Conservation (phyloP, 1,140 invertebrate species). For the Orchestia grillus region DNA sequence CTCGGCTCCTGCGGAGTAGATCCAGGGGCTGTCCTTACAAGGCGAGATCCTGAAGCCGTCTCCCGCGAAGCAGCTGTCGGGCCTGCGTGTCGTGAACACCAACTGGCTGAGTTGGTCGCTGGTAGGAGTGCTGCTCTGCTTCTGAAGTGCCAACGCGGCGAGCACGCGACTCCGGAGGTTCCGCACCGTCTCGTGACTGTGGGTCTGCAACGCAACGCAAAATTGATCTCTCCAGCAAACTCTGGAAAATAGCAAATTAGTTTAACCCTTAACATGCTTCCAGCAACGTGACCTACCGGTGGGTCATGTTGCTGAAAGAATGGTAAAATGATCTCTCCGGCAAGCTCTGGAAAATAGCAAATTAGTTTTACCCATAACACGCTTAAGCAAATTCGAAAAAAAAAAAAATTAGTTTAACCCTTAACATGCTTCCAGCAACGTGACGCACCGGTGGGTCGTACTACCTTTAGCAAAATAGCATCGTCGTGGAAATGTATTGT, state of each 20-base stretch:
- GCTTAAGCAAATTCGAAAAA: too few species aligned
- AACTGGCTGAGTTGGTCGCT: neutral
- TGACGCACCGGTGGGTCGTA: too few species aligned
- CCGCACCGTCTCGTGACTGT: constrained; percentile 3
- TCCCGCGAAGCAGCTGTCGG: neutral
- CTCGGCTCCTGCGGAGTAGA: neutral
- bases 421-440: too few species aligned
- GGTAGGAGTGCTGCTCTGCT: neutral
- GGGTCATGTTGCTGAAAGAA: too few species aligned
- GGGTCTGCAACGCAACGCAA: neutral
- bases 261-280: too few species aligned
- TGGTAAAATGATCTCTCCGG: neutral
- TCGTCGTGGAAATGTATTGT: too few species aligned
- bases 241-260: neutral
- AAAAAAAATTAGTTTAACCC: too few species aligned
- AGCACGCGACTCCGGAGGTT: neutral
- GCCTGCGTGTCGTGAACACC: neutral
- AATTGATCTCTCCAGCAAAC: neutral
- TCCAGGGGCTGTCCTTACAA: constrained; percentile 25
- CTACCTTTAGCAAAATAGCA: too few species aligned
- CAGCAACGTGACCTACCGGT: too few species aligned
- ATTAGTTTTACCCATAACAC: too few species aligned
- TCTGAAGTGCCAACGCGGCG: neutral
- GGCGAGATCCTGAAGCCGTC: constrained; percentile 8
- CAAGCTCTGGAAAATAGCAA: neutral